A percentile compares a stretch with the other conserved stretches of the same genome.
Evolutionary conservation across 2,888 invertebrate species (phyloP).

Genomic region (Eupeodes luniger): DNA sequence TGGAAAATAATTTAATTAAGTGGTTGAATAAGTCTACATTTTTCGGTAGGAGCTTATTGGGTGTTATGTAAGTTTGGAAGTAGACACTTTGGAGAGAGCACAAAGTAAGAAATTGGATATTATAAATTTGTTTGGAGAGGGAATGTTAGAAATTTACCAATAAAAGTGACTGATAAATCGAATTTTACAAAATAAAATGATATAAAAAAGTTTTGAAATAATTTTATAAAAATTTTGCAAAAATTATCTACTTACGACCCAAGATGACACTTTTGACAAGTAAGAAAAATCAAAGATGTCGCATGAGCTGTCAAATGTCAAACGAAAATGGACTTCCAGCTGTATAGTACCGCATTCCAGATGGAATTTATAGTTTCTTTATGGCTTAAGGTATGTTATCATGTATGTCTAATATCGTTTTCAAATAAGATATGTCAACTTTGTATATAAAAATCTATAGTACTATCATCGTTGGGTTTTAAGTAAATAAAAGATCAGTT

Average conservation of each 20-base stretch:
- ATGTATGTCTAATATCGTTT: not conserved
- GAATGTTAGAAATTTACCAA: not conserved
- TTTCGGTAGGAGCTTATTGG: not conserved
- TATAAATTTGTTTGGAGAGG: not conserved
- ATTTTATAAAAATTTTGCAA: constrained; percentile 1
- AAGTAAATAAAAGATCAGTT: no score
- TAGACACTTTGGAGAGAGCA: not conserved
- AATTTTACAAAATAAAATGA: not conserved
- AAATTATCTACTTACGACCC: constrained; percentile 56
- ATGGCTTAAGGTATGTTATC: not conserved
- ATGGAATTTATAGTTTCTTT: constrained; percentile 29
- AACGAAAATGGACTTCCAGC: not conserved
- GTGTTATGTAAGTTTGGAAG: constrained; percentile 59
- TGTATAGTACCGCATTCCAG: not conserved
- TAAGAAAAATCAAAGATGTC: constrained; percentile 47
- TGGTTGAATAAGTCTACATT: not conserved
- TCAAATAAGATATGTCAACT: no score
- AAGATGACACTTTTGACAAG: constrained; percentile 66
- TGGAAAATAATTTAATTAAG: not conserved
- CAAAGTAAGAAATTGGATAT: not conserved
- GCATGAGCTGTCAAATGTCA: constrained; percentile 32
- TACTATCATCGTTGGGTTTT: no score
- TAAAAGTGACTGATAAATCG: not conserved
- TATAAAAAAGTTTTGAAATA: not conserved
- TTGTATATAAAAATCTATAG: no score